These are phyloP conservation scores for Channa maculata DNA, from an alignment of 2,113 vertebrate genomes.

Conservation along the genomic window DNA sequence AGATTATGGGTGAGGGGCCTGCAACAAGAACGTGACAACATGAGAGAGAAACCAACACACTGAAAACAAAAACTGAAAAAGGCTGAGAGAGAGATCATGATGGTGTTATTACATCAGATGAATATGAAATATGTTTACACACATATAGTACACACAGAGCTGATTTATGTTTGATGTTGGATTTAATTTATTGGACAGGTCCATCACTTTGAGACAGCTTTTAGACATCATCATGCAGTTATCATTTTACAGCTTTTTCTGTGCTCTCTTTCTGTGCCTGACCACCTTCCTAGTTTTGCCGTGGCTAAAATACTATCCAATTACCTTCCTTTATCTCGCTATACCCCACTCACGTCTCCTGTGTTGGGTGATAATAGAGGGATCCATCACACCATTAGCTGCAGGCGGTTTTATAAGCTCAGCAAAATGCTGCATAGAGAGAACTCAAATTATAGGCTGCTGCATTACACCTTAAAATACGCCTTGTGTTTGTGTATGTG, in stretches of 20 bases:
- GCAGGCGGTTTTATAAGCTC: slow-evolving; percentile 79
- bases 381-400: slow-evolving; percentile 83
- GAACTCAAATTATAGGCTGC: slow-evolving; percentile 72
- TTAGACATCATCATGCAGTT: slow-evolving; percentile 43
- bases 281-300: slow-evolving; percentile 62
- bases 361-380: slow-evolving; percentile 77
- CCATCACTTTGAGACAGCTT: slow-evolving; percentile 24
- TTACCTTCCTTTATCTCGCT: slow-evolving; percentile 77
- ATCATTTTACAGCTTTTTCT: slow-evolving; percentile 41
- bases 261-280: slow-evolving; percentile 39
- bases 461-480: slow-evolving; percentile 79
- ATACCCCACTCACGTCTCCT: slow-evolving; percentile 59
- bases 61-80: no score
- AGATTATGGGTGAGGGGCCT: no score
- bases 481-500: slow-evolving; percentile 54
- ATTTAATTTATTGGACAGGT: slow-evolving; percentile 30
- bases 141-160: not conserved
- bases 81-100: no score
- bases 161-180: slow-evolving; percentile 16
- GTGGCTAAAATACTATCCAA: slow-evolving; percentile 76
- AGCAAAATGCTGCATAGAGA: slow-evolving; percentile 76
- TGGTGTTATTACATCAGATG: slow-evolving; percentile 4
- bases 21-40: no score
- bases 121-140: slow-evolving; percentile 7
- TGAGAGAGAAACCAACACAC: no score